Percentiles rank a stretch among this genome's conserved stretches.
Conservation (phyloP, 2,113 vertebrate species). For the Hydrochoerus hydrochaeris region DNA sequence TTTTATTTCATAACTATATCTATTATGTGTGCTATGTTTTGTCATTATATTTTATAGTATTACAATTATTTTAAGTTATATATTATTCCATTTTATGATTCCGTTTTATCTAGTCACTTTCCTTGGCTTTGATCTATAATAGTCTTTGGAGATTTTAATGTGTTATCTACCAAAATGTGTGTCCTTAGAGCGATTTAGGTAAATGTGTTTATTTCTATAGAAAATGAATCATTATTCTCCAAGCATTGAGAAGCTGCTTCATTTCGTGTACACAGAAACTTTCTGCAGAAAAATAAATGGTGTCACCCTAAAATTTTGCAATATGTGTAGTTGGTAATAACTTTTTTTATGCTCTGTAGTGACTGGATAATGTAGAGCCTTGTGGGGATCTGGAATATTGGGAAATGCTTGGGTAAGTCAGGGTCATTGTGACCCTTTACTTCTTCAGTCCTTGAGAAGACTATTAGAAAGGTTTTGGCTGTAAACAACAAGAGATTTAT, state of each 20-base stretch:
- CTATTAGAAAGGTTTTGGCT: background rate
- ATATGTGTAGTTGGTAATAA: constrained; percentile 20
- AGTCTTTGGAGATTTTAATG: background rate
- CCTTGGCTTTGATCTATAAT: background rate
- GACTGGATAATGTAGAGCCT: background rate
- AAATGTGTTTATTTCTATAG: background rate
- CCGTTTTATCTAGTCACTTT: background rate
- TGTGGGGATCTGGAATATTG: background rate
- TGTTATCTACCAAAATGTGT: background rate
- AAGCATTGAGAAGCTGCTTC: background rate
- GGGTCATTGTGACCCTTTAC: constrained; percentile 62
- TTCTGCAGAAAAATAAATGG: background rate
- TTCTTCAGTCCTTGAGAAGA: constrained; percentile 12
- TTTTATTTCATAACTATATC: background rate
- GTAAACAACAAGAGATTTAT: constrained; percentile 46
- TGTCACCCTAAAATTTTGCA: background rate
- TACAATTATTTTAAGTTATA: background rate
- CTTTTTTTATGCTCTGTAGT: background rate
- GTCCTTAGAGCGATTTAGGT: background rate
- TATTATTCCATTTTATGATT: background rate
- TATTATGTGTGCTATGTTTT: background rate
- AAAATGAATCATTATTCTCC: background rate
- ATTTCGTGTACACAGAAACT: constrained; percentile 26
- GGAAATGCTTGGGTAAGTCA: constrained; percentile 50
- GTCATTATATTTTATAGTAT: background rate